Conservation (phyloP, 2,888 invertebrate genomes). For the Luperina nickerlii region DNA sequence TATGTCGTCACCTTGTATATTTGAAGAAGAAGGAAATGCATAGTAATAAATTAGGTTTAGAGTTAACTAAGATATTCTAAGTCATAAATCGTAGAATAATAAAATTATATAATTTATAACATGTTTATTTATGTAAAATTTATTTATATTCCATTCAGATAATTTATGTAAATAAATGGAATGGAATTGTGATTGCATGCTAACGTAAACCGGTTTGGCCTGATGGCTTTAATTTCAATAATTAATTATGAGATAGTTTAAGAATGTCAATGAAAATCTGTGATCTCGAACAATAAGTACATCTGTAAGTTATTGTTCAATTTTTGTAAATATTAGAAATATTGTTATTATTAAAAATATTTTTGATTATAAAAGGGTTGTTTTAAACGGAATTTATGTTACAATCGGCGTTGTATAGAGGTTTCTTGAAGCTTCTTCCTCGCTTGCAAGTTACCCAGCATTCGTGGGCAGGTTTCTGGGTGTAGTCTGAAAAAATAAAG, state of each 20-base stretch:
- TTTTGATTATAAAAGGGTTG: constrained; percentile 60
- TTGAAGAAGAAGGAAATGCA: constrained; percentile 5
- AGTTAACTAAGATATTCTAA: constrained; percentile 52
- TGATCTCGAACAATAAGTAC: constrained; percentile 89
- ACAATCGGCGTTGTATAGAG: constrained; percentile 76
- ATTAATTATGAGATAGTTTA: constrained; percentile 19
- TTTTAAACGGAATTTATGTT: constrained; percentile 72
- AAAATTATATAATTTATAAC: constrained; percentile 33
- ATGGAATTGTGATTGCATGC: constrained; percentile 35
- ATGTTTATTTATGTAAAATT: constrained; percentile 38
- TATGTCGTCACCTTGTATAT: constrained; percentile 50
- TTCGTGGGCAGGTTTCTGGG: constrained; percentile 84
- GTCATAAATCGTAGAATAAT: constrained; percentile 55
- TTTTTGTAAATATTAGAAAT: constrained; percentile 66
- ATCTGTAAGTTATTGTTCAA: constrained; percentile 86
- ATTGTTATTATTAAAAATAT: constrained; percentile 72
- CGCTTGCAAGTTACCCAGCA: constrained; percentile 88
- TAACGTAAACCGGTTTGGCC: constrained; percentile 61
- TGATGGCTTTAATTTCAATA: constrained; percentile 42
- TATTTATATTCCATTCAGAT: constrained; percentile 36
- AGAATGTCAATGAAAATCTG: constrained; percentile 72
- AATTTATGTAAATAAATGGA: constrained; percentile 54
- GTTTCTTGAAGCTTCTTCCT: constrained; percentile 86
- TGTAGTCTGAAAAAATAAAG: constrained; percentile 79
- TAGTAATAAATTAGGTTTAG: neutral